Percentiles rank a stretch among this genome's conserved stretches.
Conservation (phyloP, 1,140 invertebrate species). For the Neotoxoptera formosana region DNA sequence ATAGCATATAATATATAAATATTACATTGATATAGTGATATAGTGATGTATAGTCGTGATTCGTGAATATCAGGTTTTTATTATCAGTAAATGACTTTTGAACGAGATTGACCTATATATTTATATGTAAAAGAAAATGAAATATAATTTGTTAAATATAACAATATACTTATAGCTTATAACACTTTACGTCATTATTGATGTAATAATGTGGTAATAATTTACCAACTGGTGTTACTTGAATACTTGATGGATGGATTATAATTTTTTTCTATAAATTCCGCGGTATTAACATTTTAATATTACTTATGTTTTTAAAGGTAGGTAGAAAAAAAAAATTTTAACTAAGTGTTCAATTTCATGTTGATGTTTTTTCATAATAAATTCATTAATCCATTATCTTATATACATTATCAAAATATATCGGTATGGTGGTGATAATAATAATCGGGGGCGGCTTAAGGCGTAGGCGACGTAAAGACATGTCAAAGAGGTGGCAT, state of each 20-base stretch:
- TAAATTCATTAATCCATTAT: not conserved
- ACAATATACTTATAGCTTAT: not conserved
- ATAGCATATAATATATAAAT: not conserved
- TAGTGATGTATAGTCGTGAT: not conserved
- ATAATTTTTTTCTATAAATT: not conserved
- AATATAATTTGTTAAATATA: not conserved
- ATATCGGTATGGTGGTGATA: not conserved
- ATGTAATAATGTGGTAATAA: not conserved
- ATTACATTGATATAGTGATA: not conserved
- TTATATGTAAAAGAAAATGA: not conserved
- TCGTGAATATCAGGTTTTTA: not conserved
- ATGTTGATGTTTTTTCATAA: not conserved
- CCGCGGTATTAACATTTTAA: no score
- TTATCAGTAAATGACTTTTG: slow-evolving; percentile 15
- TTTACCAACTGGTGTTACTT: not conserved
- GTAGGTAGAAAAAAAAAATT: no score
- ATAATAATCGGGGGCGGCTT: no score
- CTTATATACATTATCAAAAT: not conserved
- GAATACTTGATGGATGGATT: not conserved
- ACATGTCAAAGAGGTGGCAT: no score
- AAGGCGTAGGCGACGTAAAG: no score
- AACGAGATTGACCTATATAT: not conserved
- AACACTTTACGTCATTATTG: not conserved
- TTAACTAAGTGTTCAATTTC: not conserved
- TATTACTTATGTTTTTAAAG: no score